These are phyloP conservation scores for Galagoides demidoff DNA, from an alignment of 2,797 vertebrate species.

Conservation along the genomic window DNA sequence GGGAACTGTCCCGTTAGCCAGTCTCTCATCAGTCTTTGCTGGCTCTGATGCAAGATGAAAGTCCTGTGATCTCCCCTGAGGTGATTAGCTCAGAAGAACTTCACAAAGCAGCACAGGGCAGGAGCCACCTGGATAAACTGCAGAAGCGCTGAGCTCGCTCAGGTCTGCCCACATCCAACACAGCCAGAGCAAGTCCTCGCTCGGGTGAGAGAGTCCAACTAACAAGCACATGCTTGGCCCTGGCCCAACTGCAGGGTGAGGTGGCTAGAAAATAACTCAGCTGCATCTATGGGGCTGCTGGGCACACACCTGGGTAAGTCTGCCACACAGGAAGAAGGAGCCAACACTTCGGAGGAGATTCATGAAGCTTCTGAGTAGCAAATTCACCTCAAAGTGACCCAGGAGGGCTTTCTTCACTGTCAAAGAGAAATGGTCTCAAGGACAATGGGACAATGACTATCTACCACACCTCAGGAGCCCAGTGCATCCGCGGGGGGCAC, in stretches of 20 bases:
- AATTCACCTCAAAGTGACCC: neutral
- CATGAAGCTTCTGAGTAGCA: neutral
- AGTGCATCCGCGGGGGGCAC: accelerated
- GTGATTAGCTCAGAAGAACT: neutral
- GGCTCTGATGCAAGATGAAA: neutral
- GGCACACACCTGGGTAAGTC: neutral
- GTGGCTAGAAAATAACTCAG: neutral
- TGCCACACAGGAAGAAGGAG: neutral
- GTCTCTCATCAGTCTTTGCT: neutral
- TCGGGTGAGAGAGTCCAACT: neutral
- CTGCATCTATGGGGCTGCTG: accelerated
- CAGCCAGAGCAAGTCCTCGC: neutral
- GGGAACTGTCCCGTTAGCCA: neutral
- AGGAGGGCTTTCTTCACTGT: neutral
- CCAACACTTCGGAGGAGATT: neutral
- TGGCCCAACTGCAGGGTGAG: neutral
- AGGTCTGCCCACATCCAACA: too few species aligned
- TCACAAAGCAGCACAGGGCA: neutral
- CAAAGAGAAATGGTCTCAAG: neutral
- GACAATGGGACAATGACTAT: neutral
- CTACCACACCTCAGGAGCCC: neutral
- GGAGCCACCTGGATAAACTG: neutral
- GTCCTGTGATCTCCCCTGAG: neutral
- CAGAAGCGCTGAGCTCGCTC: neutral
- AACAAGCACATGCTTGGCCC: neutral